phyloP scores from a whole-genome alignment of 2,113 vertebrate species.

The Bettongia penicillata region DNA sequence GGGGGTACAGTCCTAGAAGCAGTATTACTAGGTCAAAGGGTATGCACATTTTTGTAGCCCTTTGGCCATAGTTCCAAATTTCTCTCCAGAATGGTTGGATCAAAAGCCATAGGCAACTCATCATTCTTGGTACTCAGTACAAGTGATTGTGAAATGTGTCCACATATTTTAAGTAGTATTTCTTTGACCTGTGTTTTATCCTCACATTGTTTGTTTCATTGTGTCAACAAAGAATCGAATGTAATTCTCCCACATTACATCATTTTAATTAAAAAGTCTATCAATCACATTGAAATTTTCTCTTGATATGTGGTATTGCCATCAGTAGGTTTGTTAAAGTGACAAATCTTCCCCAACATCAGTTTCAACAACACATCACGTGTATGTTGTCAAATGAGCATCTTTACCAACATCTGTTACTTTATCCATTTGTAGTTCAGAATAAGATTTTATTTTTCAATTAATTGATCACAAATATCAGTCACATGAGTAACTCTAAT shows the following conservation, averaged over 20 bases:
- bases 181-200: neutral
- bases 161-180: neutral
- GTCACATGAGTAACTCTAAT: neutral
- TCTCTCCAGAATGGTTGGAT: too few relatives aligned
- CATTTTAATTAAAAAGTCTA: neutral
- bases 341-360: neutral
- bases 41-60: too few relatives aligned
- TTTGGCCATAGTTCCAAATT: too few relatives aligned
- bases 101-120: neutral
- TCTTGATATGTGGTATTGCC: neutral
- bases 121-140: neutral
- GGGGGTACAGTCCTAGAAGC: too few relatives aligned
- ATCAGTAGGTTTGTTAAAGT: neutral
- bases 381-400: neutral
- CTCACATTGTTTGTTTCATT: neutral
- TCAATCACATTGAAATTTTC: neutral
- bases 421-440: neutral
- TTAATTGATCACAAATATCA: neutral
- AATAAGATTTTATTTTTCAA: neutral
- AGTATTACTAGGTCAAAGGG: too few relatives aligned
- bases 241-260: neutral
- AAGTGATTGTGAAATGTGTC: neutral
- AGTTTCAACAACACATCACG: neutral
- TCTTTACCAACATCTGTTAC: neutral
- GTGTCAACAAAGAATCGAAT: neutral